Percentiles rank a stretch among this genome's conserved stretches.
Conservation (phyloP, 2,888 invertebrate species). For the Lithosia quadra region DNA sequence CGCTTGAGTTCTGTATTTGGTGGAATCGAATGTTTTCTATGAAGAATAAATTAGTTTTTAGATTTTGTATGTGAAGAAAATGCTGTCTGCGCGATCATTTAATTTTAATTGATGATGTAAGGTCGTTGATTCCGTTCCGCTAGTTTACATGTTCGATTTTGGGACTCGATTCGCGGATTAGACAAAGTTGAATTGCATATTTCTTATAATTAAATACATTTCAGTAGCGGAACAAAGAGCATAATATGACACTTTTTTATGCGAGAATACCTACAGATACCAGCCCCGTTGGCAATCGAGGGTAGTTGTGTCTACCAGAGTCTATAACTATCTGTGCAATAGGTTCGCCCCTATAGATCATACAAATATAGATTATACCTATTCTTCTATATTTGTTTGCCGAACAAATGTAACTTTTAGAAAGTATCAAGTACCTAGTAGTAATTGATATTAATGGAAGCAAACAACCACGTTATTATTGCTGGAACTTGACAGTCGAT, state of each 20-base stretch:
- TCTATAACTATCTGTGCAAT: no score
- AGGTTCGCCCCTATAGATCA: no score
- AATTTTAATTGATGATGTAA: background rate
- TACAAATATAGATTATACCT: no score
- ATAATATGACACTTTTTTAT: no score
- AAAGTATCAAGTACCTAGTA: no score
- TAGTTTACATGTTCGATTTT: background rate
- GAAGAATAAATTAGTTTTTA: slow-evolving; percentile 3
- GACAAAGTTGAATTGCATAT: background rate
- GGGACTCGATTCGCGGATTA: background rate
- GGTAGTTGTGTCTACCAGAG: no score
- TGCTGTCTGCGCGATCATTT: background rate
- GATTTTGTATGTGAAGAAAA: background rate
- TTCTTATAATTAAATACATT: background rate
- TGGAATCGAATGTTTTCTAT: background rate
- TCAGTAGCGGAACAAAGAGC: no score
- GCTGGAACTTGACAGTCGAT: background rate
- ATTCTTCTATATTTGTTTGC: no score
- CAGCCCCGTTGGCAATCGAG: no score
- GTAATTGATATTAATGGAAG: no score
- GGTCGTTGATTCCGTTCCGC: background rate
- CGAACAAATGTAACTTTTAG: no score
- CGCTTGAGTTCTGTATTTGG: slow-evolving; percentile 16
- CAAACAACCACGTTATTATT: background rate
- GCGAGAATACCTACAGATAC: no score